Conservation (phyloP, 2,113 vertebrate species). For the Sorex araneus region DNA sequence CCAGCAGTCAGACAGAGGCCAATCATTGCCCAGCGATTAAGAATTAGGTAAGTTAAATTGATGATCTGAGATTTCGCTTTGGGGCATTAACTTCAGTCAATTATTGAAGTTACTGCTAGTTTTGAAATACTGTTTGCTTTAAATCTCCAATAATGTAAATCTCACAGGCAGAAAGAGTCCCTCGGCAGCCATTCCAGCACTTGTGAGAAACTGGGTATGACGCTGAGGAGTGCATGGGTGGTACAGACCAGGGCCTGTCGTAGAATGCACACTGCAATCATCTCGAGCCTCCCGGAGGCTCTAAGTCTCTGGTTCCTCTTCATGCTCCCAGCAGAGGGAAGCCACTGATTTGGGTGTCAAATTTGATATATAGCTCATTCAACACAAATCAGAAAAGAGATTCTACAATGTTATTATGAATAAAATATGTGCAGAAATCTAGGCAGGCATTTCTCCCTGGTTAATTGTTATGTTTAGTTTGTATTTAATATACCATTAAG, state of each 20-base stretch:
- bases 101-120: slow-evolving; percentile 76
- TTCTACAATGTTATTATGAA: slow-evolving; percentile 27
- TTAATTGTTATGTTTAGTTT: slow-evolving; percentile 75
- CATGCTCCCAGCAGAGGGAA: not conserved
- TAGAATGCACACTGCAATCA: not conserved
- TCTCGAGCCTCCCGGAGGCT: not conserved
- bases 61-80: slow-evolving; percentile 56
- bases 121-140: slow-evolving; percentile 82
- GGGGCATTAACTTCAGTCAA: slow-evolving; percentile 73
- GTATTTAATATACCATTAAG: slow-evolving; percentile 69
- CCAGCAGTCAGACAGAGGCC: not conserved
- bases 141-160: slow-evolving; percentile 81
- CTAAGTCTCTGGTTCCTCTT: not conserved
- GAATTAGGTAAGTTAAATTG: slow-evolving; percentile 59
- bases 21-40: slow-evolving; percentile 34
- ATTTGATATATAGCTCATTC: slow-evolving; percentile 42
- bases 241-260: not conserved
- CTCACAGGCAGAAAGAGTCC: slow-evolving; percentile 67
- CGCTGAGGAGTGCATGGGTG: not conserved
- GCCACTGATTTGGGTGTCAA: slow-evolving; percentile 20
- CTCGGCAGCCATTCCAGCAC: slow-evolving; percentile 59
- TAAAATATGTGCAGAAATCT: slow-evolving; percentile 56
- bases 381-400: slow-evolving; percentile 58
- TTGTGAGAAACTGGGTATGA: slow-evolving; percentile 41
- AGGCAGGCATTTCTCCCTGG: slow-evolving; percentile 60